Percentiles rank a stretch among this genome's conserved stretches.
phyloP scores from a whole-genome alignment of 2,888 invertebrate genomes.

The Nemoura dubitans region DNA sequence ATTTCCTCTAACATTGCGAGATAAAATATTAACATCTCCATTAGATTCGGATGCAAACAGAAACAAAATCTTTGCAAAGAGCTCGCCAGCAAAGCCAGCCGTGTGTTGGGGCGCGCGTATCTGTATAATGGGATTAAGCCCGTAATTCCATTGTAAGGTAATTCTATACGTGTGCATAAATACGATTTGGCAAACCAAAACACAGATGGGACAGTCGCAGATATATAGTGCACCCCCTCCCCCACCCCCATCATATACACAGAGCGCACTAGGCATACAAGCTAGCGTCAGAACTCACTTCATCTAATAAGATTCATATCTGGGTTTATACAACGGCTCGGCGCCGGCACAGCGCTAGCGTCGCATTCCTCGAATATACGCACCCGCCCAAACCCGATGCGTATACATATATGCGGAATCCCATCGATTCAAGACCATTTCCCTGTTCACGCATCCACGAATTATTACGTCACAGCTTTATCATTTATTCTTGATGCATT shows the following conservation, averaged over 20 bases:
- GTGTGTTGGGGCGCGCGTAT: no score
- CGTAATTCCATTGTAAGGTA: constrained; percentile 12
- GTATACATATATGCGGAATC: not conserved
- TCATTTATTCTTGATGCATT: constrained; percentile 7
- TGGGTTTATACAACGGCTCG: not conserved
- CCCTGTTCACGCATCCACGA: not conserved
- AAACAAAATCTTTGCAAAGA: not conserved
- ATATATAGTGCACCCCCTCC: not conserved
- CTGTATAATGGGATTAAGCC: not conserved
- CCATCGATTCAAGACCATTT: constrained; percentile 12
- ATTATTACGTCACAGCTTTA: constrained; percentile 7
- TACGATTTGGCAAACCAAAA: not conserved
- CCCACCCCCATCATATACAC: not conserved
- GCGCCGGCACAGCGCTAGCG: not conserved
- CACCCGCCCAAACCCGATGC: not conserved
- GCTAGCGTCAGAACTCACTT: not conserved
- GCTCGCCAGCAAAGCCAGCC: not conserved
- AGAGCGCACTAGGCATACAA: not conserved
- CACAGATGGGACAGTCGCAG: constrained; percentile 12
- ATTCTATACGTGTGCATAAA: not conserved
- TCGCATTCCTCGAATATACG: no score
- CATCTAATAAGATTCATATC: constrained; percentile 2
- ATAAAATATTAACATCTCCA: constrained; percentile 3
- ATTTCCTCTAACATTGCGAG: not conserved
- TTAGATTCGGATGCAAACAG: not conserved